These are phyloP conservation scores for Cydia fagiglandana DNA, from an alignment of 1,140 invertebrate species.

Conservation along the genomic window DNA sequence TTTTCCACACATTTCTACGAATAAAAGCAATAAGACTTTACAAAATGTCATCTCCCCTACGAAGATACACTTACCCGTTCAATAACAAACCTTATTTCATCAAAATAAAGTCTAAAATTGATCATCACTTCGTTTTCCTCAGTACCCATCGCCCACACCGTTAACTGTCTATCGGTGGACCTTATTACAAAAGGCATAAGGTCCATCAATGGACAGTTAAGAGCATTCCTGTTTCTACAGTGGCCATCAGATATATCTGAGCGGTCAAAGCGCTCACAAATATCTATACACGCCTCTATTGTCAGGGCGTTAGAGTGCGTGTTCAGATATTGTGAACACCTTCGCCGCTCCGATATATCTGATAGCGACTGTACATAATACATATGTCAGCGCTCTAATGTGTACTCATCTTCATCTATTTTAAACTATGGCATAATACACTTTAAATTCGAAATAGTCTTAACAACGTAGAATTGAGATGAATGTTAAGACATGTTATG, in stretches of 20 bases:
- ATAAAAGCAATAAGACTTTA: not conserved
- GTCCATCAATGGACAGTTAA: too few relatives aligned
- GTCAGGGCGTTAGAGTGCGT: too few relatives aligned
- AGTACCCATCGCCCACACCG: too few relatives aligned
- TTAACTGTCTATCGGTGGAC: too few relatives aligned
- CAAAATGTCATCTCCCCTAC: not conserved
- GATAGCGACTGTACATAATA: too few relatives aligned
- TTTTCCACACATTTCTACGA: not conserved
- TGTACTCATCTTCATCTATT: slow-evolving; percentile 18
- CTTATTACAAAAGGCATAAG: too few relatives aligned
- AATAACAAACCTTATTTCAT: not conserved
- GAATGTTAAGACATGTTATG: not conserved
- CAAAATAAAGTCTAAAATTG: not conserved
- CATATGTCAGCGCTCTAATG: not conserved
- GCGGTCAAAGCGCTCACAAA: too few relatives aligned
- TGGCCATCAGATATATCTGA: too few relatives aligned
- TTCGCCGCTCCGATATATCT: too few relatives aligned
- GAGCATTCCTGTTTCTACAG: too few relatives aligned
- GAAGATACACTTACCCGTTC: not conserved
- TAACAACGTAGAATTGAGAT: not conserved
- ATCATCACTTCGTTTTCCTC: not conserved
- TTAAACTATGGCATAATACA: slow-evolving; percentile 30
- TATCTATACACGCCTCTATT: too few relatives aligned
- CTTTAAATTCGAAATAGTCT: not conserved
- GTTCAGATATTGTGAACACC: too few relatives aligned